Conservation (phyloP, 2,888 invertebrate genomes). For the Yponomeuta cagnagella region DNA sequence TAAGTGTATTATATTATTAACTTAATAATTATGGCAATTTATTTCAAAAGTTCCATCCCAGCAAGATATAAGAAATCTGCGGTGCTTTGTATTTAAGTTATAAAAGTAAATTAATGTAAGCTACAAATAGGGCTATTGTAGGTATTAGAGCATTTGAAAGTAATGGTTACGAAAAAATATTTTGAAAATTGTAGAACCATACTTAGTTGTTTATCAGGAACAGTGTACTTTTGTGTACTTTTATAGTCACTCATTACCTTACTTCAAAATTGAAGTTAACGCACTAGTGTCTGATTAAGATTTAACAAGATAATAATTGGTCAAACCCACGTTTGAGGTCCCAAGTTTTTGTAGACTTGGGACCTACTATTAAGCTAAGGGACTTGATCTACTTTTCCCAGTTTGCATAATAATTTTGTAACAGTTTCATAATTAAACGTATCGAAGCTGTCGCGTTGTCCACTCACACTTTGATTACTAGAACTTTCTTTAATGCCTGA, state of each 20-base stretch:
- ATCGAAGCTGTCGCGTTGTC: conserved; percentile 22
- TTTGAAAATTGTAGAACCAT: too few relatives aligned
- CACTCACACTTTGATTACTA: background rate
- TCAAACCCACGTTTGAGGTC: too few relatives aligned
- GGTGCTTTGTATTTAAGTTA: background rate
- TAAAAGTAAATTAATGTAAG: background rate
- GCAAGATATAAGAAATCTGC: background rate
- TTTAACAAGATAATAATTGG: too few relatives aligned
- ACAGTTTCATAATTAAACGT: conserved; percentile 30
- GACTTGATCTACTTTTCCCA: conserved; percentile 40
- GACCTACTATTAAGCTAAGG: conserved; percentile 27
- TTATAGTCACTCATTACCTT: too few relatives aligned
- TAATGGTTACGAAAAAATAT: too few relatives aligned
- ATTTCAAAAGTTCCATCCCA: background rate
- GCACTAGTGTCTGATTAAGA: too few relatives aligned
- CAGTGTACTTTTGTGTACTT: too few relatives aligned
- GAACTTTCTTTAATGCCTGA: background rate
- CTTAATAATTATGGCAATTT: too few relatives aligned
- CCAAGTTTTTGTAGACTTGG: background rate
- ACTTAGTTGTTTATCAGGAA: too few relatives aligned
- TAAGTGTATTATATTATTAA: too few relatives aligned
- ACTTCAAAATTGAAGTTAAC: too few relatives aligned
- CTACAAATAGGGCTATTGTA: background rate
- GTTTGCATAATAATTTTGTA: conserved; percentile 33
- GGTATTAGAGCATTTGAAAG: too few relatives aligned